A percentile compares a stretch with the other conserved stretches of the same genome.
phyloP scores from a whole-genome alignment of 2,888 invertebrate species.

The Aphrophora alni region DNA sequence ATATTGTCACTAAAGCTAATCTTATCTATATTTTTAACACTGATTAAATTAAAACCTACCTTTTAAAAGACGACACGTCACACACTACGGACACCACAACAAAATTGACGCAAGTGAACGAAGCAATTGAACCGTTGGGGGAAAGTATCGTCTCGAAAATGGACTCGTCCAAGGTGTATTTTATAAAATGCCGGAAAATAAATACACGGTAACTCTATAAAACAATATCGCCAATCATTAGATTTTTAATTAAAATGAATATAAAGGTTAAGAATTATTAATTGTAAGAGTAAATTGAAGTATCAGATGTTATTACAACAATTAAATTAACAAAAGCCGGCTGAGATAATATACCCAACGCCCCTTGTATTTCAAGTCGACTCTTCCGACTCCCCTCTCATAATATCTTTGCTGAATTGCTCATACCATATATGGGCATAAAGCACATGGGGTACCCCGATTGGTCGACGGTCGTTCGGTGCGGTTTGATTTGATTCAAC shows the following conservation, averaged over 20 bases:
- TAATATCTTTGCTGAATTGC: constrained; percentile 66
- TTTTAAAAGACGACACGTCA: constrained; percentile 30
- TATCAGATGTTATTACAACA: constrained; percentile 9
- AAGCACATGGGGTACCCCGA: constrained; percentile 69
- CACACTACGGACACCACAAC: constrained; percentile 43
- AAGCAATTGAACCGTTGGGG: constrained; percentile 45
- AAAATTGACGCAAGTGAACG: constrained; percentile 47
- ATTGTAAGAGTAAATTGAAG: not conserved
- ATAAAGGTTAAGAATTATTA: not conserved
- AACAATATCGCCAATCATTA: not conserved
- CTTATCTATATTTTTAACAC: not conserved
- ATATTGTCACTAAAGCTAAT: no score
- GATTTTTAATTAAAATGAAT: not conserved
- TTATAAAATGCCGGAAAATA: constrained; percentile 7
- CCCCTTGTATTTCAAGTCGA: constrained; percentile 54
- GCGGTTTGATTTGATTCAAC: constrained; percentile 9
- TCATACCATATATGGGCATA: constrained; percentile 85
- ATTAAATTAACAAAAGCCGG: constrained; percentile 14
- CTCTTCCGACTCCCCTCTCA: constrained; percentile 60
- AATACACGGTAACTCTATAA: not conserved
- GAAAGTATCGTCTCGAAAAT: constrained; percentile 31
- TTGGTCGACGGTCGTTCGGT: constrained; percentile 64
- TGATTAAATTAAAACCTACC: not conserved
- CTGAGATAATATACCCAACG: not conserved
- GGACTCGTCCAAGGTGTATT: constrained; percentile 36